Conservation (phyloP, 2,797 vertebrate species). For the Gallirallus australis region DNA sequence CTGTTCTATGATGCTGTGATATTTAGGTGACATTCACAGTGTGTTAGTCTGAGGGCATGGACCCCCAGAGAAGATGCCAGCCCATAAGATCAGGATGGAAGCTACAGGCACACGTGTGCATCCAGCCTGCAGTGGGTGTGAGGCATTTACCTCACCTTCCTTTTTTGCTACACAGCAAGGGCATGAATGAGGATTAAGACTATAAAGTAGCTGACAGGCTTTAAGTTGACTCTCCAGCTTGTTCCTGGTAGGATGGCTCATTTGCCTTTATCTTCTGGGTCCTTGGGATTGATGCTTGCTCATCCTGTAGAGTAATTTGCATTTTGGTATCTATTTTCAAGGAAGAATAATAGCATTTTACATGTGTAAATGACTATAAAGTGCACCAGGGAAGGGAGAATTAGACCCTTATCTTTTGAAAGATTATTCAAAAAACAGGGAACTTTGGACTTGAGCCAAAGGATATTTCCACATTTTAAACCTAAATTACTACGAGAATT, state of each 20-base stretch:
- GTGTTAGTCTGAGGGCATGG: background rate
- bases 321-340: background rate
- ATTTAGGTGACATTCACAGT: rapidly evolving
- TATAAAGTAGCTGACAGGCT: background rate
- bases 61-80: background rate
- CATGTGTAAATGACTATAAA: background rate
- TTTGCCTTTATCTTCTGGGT: background rate
- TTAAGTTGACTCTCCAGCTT: background rate
- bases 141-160: background rate
- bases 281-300: background rate
- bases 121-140: background rate
- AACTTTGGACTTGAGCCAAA: constrained; percentile 11
- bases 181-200: background rate
- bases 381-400: background rate
- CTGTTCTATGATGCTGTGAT: no score
- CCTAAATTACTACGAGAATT: background rate
- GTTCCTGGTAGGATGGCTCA: background rate
- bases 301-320: background rate
- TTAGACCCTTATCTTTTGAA: background rate
- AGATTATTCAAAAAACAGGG: background rate
- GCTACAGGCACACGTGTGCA: rapidly evolving
- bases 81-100: background rate
- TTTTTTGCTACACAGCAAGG: background rate
- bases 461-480: constrained; percentile 1
- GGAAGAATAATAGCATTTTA: constrained; percentile 16